Evolutionary conservation across 2,113 vertebrate species (phyloP), one percentile per base, ranked within the genome.

Genomic region (Burhinus bistriatus): DNA sequence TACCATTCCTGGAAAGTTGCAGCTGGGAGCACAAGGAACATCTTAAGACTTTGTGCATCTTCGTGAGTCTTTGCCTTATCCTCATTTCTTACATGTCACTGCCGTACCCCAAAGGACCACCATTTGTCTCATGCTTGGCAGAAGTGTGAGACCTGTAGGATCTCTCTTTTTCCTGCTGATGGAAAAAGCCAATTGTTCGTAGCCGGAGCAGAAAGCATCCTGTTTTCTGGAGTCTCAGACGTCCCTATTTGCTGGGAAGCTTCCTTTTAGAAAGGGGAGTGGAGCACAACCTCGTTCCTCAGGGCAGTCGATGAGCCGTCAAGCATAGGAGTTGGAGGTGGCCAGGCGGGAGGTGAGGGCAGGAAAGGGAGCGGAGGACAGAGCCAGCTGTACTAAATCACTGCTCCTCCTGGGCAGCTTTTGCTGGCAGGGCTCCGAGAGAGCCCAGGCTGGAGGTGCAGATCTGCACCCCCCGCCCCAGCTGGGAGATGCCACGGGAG

Each of bases 301-400:
- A 47, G 64, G 49, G 65, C n/a, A 57, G 42, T 8, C 20, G 12
- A 19, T 52, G 55, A 92, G 20, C 68, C 0, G 0, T 18, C 73
- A 30, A 52, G 47, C 29, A 7, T 45, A 71, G 83, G 81, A 87
- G 65, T 1, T 76, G 84, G 47, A 89, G 0, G 0, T 14, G 47
- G 75, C 66, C 58, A 55, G 79, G 14, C 54, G 64, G 88, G 55
- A 77, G 76, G 75, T 47, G 82, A 85, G 38, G 58, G 71, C 66
- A 96, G 80, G 51, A n/a, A 58, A 78, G 15, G 57, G 12, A 76
- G 72, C 45, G 8, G 47, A 52, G 25, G 27, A 95, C 0, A 0
- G 62, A 94, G 70, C 61, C 93, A 95, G 81, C 70, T 93, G 77
- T 82, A 73, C 58, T 91, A 69, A 91, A 95, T 84, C 87, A 70